These are phyloP conservation scores for Myodes glareolus DNA, from an alignment of 2,113 vertebrate species.

Conservation along the genomic window DNA sequence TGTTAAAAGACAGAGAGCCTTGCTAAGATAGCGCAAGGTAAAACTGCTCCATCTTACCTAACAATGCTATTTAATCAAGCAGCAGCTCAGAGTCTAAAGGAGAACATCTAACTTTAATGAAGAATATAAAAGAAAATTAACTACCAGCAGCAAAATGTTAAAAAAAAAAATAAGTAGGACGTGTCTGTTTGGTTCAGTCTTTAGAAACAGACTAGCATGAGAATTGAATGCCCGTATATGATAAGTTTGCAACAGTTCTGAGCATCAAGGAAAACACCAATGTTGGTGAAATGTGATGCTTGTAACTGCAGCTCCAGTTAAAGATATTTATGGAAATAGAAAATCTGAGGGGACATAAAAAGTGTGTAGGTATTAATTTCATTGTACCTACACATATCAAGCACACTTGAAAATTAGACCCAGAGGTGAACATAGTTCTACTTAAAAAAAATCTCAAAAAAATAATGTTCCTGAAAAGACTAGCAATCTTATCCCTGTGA, in stretches of 20 bases:
- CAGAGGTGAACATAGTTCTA: neutral
- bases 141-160: conserved; percentile 3
- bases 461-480: neutral
- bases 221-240: neutral
- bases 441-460: neutral
- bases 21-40: neutral
- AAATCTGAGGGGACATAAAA: neutral
- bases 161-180: neutral
- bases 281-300: neutral
- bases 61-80: conserved; percentile 26
- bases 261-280: conserved; percentile 1
- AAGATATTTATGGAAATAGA: conserved; percentile 23
- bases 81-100: neutral
- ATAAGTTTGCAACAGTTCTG: neutral
- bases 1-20: conserved; percentile 75
- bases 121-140: conserved; percentile 52
- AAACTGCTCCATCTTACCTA: conserved; percentile 1
- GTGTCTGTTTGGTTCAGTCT: neutral
- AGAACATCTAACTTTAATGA: neutral
- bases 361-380: neutral
- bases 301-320: neutral
- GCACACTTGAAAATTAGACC: neutral
- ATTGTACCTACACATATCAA: conserved; percentile 25
- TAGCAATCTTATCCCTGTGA: neutral
- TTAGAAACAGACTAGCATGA: neutral